Evolutionary conservation across 2,113 vertebrate species (phyloP), one percentile per base, ranked within the genome.

Genomic region (Chionis minor): DNA sequence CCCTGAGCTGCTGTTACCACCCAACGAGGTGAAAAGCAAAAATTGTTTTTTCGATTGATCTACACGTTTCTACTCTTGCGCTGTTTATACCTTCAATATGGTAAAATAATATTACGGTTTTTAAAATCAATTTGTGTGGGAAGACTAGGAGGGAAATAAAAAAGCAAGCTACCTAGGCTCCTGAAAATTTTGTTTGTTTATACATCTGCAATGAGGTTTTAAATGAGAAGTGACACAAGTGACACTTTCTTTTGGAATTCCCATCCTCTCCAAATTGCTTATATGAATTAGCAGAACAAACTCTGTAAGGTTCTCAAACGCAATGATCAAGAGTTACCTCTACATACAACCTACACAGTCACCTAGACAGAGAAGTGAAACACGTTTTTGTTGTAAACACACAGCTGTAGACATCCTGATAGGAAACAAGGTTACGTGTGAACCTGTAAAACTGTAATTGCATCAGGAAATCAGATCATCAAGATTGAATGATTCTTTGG

Each of bases 41-140:
- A 61, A 16, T 2, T 59, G 24, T 0, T 8, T 56, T 65, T 87
- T n/a, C 14, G 58, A 8, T 18, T 84, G 35, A 45, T 54, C 42
- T 51, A 4, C 13, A 44, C 0, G 2, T 67, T 90, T 67, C 38
- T 51, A 45, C 9, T 67, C 17, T 26, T 63, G 23, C 38, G 42
- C 8, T 75, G 22, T 62, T 73, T 78, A 33, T 70, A 44, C 2
- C 2, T 90, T 90, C 65, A 21, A 27, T 26, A 30, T 2, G 7
- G 12, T 12, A 80, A 92, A 70, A 84, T 8, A 59, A 17, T 26
- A 27, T 27, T 32, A 38, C 9, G 38, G 38, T 15, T 21, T 0
- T 15, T 4, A 10, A 0, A 2, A 35, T 2, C 26, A 24, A 32
- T 63, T 14, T 67, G 28, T 0, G 0, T 38, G 4, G 30, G 49